These are phyloP conservation scores for Sepiola atlantica DNA, from an alignment of 2,888 invertebrate genomes.

Conservation along the genomic window DNA sequence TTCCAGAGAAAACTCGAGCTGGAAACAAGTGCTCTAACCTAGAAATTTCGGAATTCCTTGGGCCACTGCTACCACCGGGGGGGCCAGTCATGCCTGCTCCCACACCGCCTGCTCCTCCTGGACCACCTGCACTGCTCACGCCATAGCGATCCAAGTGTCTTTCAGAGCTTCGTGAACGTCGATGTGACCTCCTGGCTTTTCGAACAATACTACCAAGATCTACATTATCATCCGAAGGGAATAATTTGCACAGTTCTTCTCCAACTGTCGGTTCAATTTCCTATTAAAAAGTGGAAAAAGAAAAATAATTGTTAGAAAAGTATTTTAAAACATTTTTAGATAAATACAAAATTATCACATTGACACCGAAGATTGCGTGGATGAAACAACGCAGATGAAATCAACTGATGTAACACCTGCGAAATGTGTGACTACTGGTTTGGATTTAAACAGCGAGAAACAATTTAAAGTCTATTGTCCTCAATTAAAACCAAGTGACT, in stretches of 20 bases:
- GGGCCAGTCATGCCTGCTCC: slow-evolving; percentile 54
- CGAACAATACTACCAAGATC: slow-evolving; percentile 71
- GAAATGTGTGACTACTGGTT: too few species aligned
- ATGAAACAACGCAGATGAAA: too few species aligned
- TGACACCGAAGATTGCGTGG: too few species aligned
- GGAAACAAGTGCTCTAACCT: slow-evolving; percentile 60
- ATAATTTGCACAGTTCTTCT: slow-evolving; percentile 92
- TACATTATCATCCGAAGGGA: slow-evolving; percentile 85
- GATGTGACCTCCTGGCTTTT: slow-evolving; percentile 66
- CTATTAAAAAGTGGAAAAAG: slow-evolving; percentile 76
- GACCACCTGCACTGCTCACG: slow-evolving; percentile 46
- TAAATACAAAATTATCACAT: not conserved
- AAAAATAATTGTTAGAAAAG: not conserved
- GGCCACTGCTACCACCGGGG: slow-evolving; percentile 50
- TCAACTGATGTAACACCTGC: too few species aligned
- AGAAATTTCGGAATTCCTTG: slow-evolving; percentile 56
- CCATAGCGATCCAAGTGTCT: slow-evolving; percentile 49
- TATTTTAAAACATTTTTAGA: not conserved
- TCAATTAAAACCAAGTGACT: too few species aligned
- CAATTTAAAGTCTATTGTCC: too few species aligned
- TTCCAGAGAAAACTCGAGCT: slow-evolving; percentile 49
- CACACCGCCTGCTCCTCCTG: slow-evolving; percentile 46
- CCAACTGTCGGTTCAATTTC: slow-evolving; percentile 97
- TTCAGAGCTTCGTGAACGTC: slow-evolving; percentile 51
- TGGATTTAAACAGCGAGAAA: too few species aligned